Evolutionary conservation across 2,113 vertebrate genomes (phyloP).

Genomic region (Tympanuchus pallidicinctus): DNA sequence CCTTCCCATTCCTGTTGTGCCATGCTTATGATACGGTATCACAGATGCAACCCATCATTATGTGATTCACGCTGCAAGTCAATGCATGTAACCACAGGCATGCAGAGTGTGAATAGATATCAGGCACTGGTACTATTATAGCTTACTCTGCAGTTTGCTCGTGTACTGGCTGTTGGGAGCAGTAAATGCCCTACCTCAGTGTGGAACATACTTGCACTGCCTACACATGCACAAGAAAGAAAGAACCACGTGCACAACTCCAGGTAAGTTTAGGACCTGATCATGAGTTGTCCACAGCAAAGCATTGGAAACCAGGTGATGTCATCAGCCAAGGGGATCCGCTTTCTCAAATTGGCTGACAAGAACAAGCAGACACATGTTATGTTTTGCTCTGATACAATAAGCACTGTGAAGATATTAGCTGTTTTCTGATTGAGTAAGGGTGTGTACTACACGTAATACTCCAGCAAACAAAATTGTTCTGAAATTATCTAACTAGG

Average conservation of each 20-base stretch:
- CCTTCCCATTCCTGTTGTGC: slow-evolving; percentile 9
- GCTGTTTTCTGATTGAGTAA: slow-evolving; percentile 32
- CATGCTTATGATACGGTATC: background rate
- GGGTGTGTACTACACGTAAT: background rate
- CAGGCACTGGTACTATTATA: background rate
- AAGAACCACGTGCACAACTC: background rate
- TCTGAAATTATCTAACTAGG: slow-evolving; percentile 12
- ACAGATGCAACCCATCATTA: slow-evolving; percentile 21
- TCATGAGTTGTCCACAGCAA: background rate
- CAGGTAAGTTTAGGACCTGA: background rate
- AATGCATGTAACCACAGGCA: slow-evolving; percentile 26
- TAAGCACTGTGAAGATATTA: slow-evolving; percentile 49
- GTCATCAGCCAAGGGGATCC: background rate
- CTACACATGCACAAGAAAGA: background rate
- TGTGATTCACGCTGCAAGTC: slow-evolving; percentile 41
- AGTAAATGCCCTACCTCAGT: background rate
- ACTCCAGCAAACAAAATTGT: slow-evolving; percentile 23
- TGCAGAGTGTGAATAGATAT: slow-evolving; percentile 2
- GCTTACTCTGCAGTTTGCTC: slow-evolving; percentile 18
- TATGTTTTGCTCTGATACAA: slow-evolving; percentile 41
- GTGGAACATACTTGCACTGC: background rate
- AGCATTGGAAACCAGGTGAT: background rate
- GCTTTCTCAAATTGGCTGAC: slow-evolving; percentile 16
- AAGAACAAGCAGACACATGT: background rate
- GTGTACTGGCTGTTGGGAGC: background rate